Base-by-base conservation (phyloP, 2,113 vertebrate species). In the Lycocorax pyrrhopterus region DNA sequence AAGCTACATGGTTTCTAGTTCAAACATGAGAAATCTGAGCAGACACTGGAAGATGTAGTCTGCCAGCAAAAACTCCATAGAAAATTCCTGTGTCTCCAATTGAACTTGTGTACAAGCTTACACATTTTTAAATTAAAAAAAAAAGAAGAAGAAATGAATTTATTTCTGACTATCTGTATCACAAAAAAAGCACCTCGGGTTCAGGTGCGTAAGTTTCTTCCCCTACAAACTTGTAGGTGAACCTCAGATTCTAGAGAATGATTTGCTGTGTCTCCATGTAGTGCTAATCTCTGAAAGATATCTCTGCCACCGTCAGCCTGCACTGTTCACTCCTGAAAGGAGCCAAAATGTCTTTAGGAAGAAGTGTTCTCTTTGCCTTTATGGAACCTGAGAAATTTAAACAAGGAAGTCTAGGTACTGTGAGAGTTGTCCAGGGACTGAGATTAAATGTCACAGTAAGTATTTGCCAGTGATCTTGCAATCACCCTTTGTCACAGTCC, bases 361-460 rank as follows among this genome's bases (percentile, higher is more conserved):
- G 59, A 81, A 67, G 25, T 19, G 84, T 41, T 63, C 18, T 55
- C 16, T 44, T 35, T 46, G 32, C 52, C 53, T 72, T 63, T 49
- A 62, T 6, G 58, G 53, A 94, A 79, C 20, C 7, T 58, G 67
- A 88, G 75, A 94, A 91, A 79, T 60, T 68, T 58, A 76, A 90
- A 89, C 37, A 82, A 56, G 71, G 37, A 87, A 75, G 27, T 37
- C 37, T 21, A 73, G 29, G 29, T 44, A 85, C 32, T 37, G 32
- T 21, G 37, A 62, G n/a, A 56, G 21, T 17, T 90, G 41, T 56
- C 60, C 53, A 79, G 37, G 16, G 46, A 73, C 53, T 60, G 55
- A 58, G 88, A 87, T 68, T 10, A 84, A 89, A 56, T 22, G 21
- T 14, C 62, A 79, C 49, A 37, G 41, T 60, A 75, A 37, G 41